Base-by-base conservation (phyloP, 2,797 vertebrate genomes). In the Choloepus didactylus region DNA sequence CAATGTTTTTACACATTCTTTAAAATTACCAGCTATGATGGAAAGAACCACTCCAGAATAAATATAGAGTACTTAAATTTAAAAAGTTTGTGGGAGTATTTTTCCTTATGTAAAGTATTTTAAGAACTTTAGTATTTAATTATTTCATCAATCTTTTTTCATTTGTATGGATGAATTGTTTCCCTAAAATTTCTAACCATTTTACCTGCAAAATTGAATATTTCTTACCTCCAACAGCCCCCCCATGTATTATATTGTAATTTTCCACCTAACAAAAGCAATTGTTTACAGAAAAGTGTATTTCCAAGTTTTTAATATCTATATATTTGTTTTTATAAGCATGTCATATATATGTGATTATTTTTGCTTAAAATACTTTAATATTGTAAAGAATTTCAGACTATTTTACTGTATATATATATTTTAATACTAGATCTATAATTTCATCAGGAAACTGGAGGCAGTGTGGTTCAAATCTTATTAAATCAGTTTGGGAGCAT, bases 101-200 rank as follows among this genome's bases (percentile, higher is more conserved):
- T 76, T 88, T 84, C 27, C 27, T 64, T 44, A 44, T 87, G 19
- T 81, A 90, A 56, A 60, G 21, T 72, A 60, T 84, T 79, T 67
- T 87, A 54, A 62, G 67, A 19, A 14, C 11, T 87, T 90, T 67
- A 66, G 14, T 67, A 44, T 14, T 91, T 92, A 62, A 85, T 73
- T 79, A 92, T 75, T 84, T 73, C 90, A 44, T 87, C 9, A 83
- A 49, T 41, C 3, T 86, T 79, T 56, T 46, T 87, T 64, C 75
- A 51, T 70, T 87, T 54, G 2, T 56, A 56, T 35, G 87, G n/a
- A 41, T 93, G 27, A 62, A 25, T 69, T 16, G 46, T 87, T 87
- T 88, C n/a, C 15, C 23, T 19, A 44, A 29, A 94, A 83, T 75
- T 87, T 21, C 4, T 41, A 60, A 89, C 44, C 2, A 21, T 76